Percentiles rank a stretch among this genome's conserved stretches.
These are phyloP conservation scores for Esperia sulphurella DNA, from an alignment of 2,888 invertebrate species.

Conservation along the genomic window DNA sequence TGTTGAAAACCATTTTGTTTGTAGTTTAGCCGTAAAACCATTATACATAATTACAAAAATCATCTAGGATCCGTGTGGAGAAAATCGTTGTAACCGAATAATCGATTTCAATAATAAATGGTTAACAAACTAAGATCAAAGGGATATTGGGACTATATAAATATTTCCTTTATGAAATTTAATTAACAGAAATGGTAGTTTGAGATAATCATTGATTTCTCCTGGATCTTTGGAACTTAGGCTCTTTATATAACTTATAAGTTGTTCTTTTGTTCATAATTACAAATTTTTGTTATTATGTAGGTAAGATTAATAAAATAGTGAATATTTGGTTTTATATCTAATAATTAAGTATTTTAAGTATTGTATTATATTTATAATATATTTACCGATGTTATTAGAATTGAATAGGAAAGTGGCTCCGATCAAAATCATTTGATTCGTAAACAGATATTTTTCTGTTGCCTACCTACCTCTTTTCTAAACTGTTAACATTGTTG, in stretches of 20 bases:
- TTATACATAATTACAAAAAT: conserved; percentile 30
- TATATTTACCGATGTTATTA: too few relatives aligned
- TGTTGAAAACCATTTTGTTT: conserved; percentile 24
- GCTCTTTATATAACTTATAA: too few relatives aligned
- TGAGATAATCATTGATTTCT: not conserved
- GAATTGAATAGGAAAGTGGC: too few relatives aligned
- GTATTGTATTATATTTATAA: too few relatives aligned
- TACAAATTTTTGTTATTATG: too few relatives aligned
- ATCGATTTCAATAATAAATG: conserved; percentile 26
- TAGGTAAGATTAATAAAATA: too few relatives aligned
- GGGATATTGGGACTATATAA: conserved; percentile 14
- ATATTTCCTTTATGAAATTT: conserved; percentile 18
- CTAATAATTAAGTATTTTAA: too few relatives aligned
- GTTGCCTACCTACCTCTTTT: too few relatives aligned
- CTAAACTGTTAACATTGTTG: too few relatives aligned
- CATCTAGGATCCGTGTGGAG: conserved; percentile 27
- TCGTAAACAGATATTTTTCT: too few relatives aligned
- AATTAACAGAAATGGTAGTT: conserved; percentile 10
- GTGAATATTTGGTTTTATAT: not conserved
- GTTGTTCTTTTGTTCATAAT: too few relatives aligned
- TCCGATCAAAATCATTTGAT: too few relatives aligned
- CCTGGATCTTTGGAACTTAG: not conserved
- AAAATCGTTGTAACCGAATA: conserved; percentile 38
- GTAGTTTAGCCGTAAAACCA: conserved; percentile 28
- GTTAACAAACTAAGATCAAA: conserved; percentile 19